Base-by-base conservation (phyloP, 2,797 vertebrate species). In the Nyctalus aviator region DNA sequence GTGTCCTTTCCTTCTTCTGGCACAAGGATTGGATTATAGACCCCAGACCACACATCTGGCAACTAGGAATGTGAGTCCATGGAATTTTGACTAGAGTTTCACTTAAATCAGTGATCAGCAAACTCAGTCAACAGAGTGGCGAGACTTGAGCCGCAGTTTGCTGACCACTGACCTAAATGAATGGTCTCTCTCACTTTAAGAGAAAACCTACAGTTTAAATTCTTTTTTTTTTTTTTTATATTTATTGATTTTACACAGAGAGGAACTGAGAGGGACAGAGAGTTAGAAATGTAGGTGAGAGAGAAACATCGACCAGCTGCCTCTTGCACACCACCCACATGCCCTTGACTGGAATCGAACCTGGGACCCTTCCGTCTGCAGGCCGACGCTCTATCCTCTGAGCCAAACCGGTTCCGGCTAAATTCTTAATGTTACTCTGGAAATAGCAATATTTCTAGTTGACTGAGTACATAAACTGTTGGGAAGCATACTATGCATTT, bases 141-240 rank as follows among this genome's bases (percentile, higher is more conserved):
- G 13, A 48, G 37, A 41, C 37, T 41, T 41, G 48, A 48, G 48
- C 48, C 14, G 7, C 48, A 15, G 48, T 48, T 48, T 48, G 48
- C 48, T 15, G 48, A 48, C 48, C 48, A 14, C 48, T 48, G 48
- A 82, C 66, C 66, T 50, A 30, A 25, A 30, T 37, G 3, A 27
- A 37, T 20, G 10, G 20, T 53, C 93, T 25, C 57, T 64, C 30
- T 87, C 76, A 64, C 64, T 91, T 79, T 59, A 66, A 89, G 88
- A 92, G 66, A 84, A 88, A 85, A 41, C n/a, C 79, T 75, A 4
- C 53, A 10, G 76, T 81, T 82, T 55, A 77, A 89, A 48, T 9
- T 88, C 27, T 69, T 21, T n/a, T n/a, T n/a, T n/a, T n/a, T n/a
- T n/a, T n/a, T n/a, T n/a, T n/a, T n/a, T n/a, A n/a, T n/a, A n/a